Evolutionary conservation across 2,888 invertebrate genomes (phyloP).

Genomic region (Drosophila niveifrons): DNA sequence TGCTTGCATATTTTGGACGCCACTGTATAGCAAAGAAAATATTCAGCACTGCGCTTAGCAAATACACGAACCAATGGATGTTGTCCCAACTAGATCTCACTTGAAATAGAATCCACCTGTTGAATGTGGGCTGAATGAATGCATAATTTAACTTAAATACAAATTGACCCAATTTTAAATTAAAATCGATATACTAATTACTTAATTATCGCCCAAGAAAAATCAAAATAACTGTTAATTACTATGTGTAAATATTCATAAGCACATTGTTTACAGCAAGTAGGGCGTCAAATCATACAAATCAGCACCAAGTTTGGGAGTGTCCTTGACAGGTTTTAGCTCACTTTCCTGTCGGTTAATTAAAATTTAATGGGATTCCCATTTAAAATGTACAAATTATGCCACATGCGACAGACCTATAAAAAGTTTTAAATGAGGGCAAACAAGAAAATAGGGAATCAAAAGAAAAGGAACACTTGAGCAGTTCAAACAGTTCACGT

Average conservation of each 20-base stretch:
- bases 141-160: constrained; percentile 7
- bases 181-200: constrained; percentile 24
- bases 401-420: constrained; percentile 40
- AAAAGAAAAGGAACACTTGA: constrained; percentile 21
- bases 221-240: constrained; percentile 15
- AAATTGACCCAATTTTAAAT: not conserved
- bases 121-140: constrained; percentile 9
- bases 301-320: not conserved
- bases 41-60: not conserved
- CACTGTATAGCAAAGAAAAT: constrained; percentile 2
- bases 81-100: constrained; percentile 18
- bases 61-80: constrained; percentile 15
- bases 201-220: constrained; percentile 25
- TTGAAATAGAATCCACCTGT: constrained; percentile 27
- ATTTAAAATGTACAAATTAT: constrained; percentile 40
- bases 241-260: constrained; percentile 22
- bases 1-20: not conserved
- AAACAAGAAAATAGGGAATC: not conserved
- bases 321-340: constrained; percentile 5
- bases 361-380: constrained; percentile 38
- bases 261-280: constrained; percentile 22
- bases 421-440: constrained; percentile 41
- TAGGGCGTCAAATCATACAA: constrained; percentile 13
- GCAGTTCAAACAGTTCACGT: not conserved
- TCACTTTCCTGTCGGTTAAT: constrained; percentile 2